phyloP scores from a whole-genome alignment of 2,113 vertebrate genomes.

The Cnemophilus loriae region DNA sequence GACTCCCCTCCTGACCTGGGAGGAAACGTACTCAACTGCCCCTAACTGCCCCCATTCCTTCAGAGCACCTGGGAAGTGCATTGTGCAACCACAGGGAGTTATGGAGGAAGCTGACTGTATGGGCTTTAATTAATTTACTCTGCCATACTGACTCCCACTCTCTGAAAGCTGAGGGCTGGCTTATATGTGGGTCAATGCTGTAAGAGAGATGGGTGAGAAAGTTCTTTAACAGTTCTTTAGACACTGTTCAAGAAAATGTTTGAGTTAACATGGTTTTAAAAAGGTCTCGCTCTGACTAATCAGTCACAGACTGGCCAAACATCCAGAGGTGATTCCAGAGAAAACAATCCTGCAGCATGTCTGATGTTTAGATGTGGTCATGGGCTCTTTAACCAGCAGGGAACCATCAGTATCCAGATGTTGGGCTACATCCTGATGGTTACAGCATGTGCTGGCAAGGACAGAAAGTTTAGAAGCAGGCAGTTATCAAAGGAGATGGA shows the following conservation, averaged over 20 bases:
- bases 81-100: background rate
- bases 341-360: background rate
- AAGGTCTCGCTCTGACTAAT: background rate
- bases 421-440: slow-evolving; percentile 2
- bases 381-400: slow-evolving; percentile 17
- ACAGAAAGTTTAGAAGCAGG: background rate
- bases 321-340: slow-evolving; percentile 23
- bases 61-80: background rate
- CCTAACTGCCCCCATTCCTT: background rate
- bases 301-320: background rate
- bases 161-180: background rate
- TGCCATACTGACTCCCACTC: background rate
- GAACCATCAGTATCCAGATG: slow-evolving; percentile 49
- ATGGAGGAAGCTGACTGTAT: background rate
- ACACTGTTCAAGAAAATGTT: background rate
- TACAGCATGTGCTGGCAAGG: slow-evolving; percentile 31
- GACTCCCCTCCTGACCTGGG: background rate
- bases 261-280: background rate
- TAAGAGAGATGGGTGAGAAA: background rate
- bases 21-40: background rate
- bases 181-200: background rate
- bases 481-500: background rate
- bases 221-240: background rate
- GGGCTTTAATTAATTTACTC: background rate
- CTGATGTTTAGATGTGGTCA: slow-evolving; percentile 19